phyloP scores from a whole-genome alignment of 2,888 invertebrate genomes.

The Fissipunctia ypsillon region DNA sequence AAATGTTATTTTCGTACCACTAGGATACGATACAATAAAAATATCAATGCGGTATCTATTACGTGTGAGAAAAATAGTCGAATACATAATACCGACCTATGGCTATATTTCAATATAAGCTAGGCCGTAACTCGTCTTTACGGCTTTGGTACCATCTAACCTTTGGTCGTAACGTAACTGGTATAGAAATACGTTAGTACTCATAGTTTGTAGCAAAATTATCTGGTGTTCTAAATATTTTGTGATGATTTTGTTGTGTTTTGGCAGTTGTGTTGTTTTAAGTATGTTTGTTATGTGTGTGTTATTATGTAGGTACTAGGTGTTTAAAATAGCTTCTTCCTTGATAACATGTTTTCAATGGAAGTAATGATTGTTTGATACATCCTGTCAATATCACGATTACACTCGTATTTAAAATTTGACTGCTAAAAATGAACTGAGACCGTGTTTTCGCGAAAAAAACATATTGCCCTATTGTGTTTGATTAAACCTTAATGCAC shows the following conservation, averaged over 20 bases:
- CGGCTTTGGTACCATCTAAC: slow-evolving; percentile 29
- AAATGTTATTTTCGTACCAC: no score
- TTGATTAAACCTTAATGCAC: no score
- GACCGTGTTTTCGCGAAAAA: no score
- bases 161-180: slow-evolving; percentile 24
- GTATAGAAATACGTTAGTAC: slow-evolving; percentile 10
- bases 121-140: slow-evolving; percentile 55
- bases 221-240: background rate
- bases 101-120: slow-evolving; percentile 55
- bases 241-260: background rate
- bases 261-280: background rate
- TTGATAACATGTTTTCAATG: background rate
- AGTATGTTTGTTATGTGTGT: background rate
- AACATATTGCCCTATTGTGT: no score
- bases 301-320: background rate
- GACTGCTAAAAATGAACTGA: background rate
- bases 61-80: slow-evolving; percentile 33
- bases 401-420: background rate
- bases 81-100: slow-evolving; percentile 35
- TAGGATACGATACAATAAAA: background rate
- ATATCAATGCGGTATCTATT: slow-evolving; percentile 23
- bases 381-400: background rate
- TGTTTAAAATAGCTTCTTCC: background rate
- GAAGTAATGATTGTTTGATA: background rate
- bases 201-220: slow-evolving; percentile 2